Evolutionary conservation across 2,888 invertebrate genomes (phyloP).

Genomic region (Ophion ellenae): DNA sequence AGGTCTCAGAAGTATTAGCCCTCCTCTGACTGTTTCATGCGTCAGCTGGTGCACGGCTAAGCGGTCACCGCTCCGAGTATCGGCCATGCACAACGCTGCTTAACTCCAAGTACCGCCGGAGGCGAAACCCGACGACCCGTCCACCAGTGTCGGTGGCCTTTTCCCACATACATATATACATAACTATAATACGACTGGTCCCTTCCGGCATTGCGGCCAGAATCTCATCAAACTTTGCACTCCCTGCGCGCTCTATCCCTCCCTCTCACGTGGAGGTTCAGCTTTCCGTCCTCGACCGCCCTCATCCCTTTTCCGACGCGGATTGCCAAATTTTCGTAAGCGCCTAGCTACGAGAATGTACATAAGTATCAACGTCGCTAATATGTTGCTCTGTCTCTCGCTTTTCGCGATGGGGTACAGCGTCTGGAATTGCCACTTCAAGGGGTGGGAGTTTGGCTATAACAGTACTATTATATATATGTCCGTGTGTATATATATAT

Average conservation of each 20-base stretch:
- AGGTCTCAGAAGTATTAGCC: too few species aligned
- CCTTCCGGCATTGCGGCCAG: conserved; percentile 63
- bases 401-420: conserved; percentile 19
- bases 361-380: conserved; percentile 40
- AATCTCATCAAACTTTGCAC: conserved; percentile 70
- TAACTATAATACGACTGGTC: conserved; percentile 29
- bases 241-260: conserved; percentile 39
- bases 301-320: conserved; percentile 24
- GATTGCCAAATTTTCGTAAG: conserved; percentile 66
- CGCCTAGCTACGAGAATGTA: conserved; percentile 45
- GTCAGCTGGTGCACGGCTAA: too few species aligned
- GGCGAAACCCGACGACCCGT: too few species aligned
- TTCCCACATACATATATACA: neutral
- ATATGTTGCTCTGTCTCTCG: conserved; percentile 27
- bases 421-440: conserved; percentile 53
- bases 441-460: conserved; percentile 4
- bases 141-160: too few species aligned
- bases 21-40: too few species aligned
- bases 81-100: too few species aligned
- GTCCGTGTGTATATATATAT: neutral
- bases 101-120: too few species aligned
- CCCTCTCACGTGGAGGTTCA: conserved; percentile 47
- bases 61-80: too few species aligned
- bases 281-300: conserved; percentile 24
- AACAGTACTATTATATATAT: neutral